phyloP scores from a whole-genome alignment of 2,888 invertebrate species.

The Nasonia oneida region DNA sequence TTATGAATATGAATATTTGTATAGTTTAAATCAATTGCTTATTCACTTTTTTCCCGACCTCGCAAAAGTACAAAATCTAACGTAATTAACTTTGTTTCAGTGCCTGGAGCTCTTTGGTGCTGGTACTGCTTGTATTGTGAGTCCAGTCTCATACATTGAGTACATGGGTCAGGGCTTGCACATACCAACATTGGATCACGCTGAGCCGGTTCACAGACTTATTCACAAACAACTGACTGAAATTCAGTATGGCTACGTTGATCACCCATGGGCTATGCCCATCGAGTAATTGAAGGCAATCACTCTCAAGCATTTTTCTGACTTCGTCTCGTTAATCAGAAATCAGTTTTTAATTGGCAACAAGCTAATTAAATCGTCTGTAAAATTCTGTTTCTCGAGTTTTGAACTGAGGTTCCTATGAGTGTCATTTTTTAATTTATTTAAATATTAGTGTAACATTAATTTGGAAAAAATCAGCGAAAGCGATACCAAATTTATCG shows the following conservation, averaged over 20 bases:
- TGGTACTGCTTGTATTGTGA: constrained; percentile 98
- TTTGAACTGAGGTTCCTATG: background rate
- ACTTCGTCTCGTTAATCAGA: background rate
- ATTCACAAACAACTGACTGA: constrained; percentile 89
- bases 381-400: constrained; percentile 17
- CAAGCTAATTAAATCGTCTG: background rate
- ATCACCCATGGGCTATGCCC: constrained; percentile 89
- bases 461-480: constrained; percentile 4
- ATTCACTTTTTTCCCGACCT: background rate
- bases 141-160: constrained; percentile 92
- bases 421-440: constrained; percentile 35
- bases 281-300: constrained; percentile 80
- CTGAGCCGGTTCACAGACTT: constrained; percentile 86
- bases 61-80: background rate
- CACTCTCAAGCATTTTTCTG: background rate
- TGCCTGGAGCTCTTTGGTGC: constrained; percentile 97
- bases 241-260: constrained; percentile 93
- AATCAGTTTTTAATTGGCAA: background rate
- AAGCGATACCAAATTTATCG: constrained; percentile 21
- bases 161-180: constrained; percentile 85
- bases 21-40: background rate
- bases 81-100: constrained; percentile 80
- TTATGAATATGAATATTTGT: background rate
- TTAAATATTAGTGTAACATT: constrained; percentile 17
- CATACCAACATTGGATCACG: constrained; percentile 88